A percentile compares a stretch with the other conserved stretches of the same genome.
These are phyloP conservation scores for Rhineura floridana DNA, from an alignment of 2,113 vertebrate species.

Conservation along the genomic window DNA sequence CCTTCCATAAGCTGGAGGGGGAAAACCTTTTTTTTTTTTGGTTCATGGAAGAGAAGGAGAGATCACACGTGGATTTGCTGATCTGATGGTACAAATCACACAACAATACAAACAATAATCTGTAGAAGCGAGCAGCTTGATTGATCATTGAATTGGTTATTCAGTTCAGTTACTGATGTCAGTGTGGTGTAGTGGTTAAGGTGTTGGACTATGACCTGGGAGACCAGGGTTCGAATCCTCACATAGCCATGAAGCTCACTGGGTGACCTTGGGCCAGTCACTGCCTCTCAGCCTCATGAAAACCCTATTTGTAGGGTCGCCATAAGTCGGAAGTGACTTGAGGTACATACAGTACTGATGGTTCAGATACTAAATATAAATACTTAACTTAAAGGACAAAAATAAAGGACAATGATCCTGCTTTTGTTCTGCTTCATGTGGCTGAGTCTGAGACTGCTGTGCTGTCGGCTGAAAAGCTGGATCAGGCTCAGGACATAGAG, in stretches of 20 bases:
- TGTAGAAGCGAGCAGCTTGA: neutral
- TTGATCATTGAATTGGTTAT: neutral
- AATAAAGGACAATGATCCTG: neutral
- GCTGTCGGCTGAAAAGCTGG: no score
- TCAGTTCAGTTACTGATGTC: constrained; percentile 29
- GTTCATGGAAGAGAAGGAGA: neutral
- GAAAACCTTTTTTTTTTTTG: no score
- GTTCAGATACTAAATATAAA: constrained; percentile 33
- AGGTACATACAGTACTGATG: neutral
- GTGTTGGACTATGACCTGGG: no score
- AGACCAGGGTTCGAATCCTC: no score
- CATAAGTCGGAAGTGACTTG: no score
- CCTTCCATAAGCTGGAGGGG: neutral
- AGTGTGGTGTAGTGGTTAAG: no score
- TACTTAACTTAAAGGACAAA: constrained; percentile 13
- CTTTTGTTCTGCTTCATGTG: neutral
- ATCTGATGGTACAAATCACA: neutral
- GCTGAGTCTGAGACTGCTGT: neutral
- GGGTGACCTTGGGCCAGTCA: no score
- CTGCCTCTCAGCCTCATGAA: no score
- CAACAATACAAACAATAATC: neutral
- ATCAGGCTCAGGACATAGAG: no score
- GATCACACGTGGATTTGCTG: neutral
- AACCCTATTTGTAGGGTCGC: no score
- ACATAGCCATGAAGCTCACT: no score